Base-by-base conservation (phyloP, 2,113 vertebrate genomes). In the Carlito syrichta region DNA sequence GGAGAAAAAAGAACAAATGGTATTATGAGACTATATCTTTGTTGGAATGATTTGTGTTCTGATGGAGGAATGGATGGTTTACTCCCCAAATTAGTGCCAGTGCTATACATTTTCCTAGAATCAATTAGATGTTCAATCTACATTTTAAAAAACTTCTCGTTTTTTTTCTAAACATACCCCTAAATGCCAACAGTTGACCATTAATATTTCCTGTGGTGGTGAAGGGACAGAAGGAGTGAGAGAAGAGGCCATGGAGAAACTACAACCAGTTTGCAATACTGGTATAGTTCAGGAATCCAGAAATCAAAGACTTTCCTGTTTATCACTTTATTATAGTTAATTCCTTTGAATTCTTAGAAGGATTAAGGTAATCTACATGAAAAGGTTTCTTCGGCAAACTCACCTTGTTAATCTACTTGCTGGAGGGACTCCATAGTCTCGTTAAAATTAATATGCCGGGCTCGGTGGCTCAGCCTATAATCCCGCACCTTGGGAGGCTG, bases 401-500 rank as follows among this genome's bases (percentile, higher is more conserved):
- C 93, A 96, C 73, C 73, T 88, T 92, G 94, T 74, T 96, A 82
- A 96, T 89, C 69, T 89, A 73, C n/a, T 95, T 91, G 66, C 87
- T 96, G 93, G 95, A 96, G 63, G 71, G 56, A 90, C 40, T 63
- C 30, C 50, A 73, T 45, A 9, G 82, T 63, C 32, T 62, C 35
- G n/a, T 48, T 81, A 81, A 94, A n/a, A n/a, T n/a, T n/a, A n/a
- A n/a, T n/a, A n/a, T n/a, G n/a, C n/a, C n/a, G n/a, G n/a, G n/a
- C n/a, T n/a, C n/a, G n/a, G n/a, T n/a, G n/a, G n/a, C n/a, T n/a
- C n/a, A n/a, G n/a, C n/a, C n/a, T n/a, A n/a, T n/a, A n/a, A n/a
- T n/a, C n/a, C n/a, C n/a, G n/a, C n/a, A n/a, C n/a, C n/a, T n/a
- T n/a, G n/a, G n/a, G n/a, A n/a, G n/a, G n/a, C n/a, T n/a, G n/a